Conservation (phyloP, 2,888 invertebrate species). For the Caenorhabditis macrosperma region DNA sequence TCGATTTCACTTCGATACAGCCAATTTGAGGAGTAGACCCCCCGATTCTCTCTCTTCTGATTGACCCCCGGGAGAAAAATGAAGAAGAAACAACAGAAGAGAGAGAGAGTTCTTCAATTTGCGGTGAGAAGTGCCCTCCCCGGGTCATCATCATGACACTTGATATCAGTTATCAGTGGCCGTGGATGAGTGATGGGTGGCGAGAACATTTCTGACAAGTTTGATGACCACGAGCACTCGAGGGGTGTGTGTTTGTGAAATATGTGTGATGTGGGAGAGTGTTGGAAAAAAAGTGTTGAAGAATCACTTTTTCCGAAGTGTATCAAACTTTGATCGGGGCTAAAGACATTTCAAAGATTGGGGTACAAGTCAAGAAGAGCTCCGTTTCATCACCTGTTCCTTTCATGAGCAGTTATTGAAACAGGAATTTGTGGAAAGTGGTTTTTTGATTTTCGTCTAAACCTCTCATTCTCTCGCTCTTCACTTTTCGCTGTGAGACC, state of each 20-base stretch:
- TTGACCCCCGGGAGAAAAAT: neutral
- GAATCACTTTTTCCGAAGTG: too few species aligned
- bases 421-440: too few species aligned
- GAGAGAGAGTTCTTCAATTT: neutral
- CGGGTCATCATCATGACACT: neutral
- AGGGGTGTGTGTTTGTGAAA: neutral
- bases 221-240: constrained; percentile 12
- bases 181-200: constrained; percentile 50
- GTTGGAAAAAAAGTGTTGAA: constrained; percentile 1
- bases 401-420: too few species aligned
- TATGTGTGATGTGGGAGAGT: neutral
- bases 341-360: too few species aligned
- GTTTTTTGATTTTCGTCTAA: too few species aligned
- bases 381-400: too few species aligned
- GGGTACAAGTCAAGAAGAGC: too few species aligned
- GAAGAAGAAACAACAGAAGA: constrained; percentile 6
- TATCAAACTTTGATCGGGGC: too few species aligned
- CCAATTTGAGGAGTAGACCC: constrained; percentile 28
- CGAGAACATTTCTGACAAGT: constrained; percentile 41
- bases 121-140: too few species aligned
- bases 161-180: constrained; percentile 26
- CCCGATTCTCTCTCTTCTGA: neutral
- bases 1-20: constrained; percentile 10
- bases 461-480: too few species aligned
- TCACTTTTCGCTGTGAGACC: too few species aligned